Evolutionary conservation across 2,113 vertebrate species (phyloP), one percentile per base, ranked within the genome.

Genomic region (Malaclemys terrapin): DNA sequence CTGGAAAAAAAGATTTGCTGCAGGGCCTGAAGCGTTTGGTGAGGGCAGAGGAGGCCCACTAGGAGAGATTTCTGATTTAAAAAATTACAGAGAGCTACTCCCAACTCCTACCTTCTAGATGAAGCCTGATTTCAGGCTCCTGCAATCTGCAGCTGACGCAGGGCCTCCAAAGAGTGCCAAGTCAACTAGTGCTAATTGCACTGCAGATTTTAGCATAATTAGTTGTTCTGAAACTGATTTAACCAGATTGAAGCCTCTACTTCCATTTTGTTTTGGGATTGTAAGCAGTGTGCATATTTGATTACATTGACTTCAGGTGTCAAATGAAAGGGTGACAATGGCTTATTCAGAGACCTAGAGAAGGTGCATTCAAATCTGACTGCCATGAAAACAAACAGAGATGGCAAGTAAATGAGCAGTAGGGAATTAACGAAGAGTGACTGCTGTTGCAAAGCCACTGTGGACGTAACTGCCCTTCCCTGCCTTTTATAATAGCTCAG

Each of bases 131-230:
- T 93, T 92, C 72, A 45, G 96, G 96, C 82, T 45, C 95, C 97
- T 35, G 50, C 95, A 88, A 76, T 96, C 86, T 86, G 97, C 98
- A 92, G 98, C 97, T 98, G 97, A 96, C 97, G 88, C 95, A 96
- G 97, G 97, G 97, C 97, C 98, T 98, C 95, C 14, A 84, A 98
- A 92, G 88, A 96, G 89, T 93, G 95, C 98, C 98, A 98, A 98
- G 98, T 98, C 97, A 98, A 98, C 97, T 98, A 98, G 98, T 85
- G 47, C 94, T 98, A 98, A 98, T 98, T 98, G 97, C 98, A 98
- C 98, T 98, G 97, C 98, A 98, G 98, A 98, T 98, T 98, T 97
- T 84, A 98, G 95, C 98, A 97, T 98, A 98, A 98, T 98, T 98
- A 90, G 93, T 98, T 97, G 97, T 98, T 98, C 98, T 98, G 94